These are phyloP conservation scores for Oscheius sp. DNA, from an alignment of 2,888 invertebrate species.

Conservation along the genomic window DNA sequence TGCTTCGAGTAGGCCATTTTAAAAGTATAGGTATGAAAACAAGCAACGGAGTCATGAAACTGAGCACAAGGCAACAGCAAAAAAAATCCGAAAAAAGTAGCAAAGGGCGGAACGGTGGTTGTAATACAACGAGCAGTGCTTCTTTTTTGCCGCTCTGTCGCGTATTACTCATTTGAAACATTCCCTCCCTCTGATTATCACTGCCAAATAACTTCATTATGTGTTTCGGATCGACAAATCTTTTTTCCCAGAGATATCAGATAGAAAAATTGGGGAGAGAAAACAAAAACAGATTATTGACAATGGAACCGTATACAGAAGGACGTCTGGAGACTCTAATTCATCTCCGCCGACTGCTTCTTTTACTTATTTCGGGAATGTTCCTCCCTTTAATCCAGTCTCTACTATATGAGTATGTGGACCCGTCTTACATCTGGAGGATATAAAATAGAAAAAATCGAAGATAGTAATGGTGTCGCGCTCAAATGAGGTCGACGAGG, in stretches of 20 bases:
- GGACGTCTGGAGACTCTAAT: neutral
- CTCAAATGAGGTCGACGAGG: constrained; percentile 15
- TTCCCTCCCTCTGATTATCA: neutral
- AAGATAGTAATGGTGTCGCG: constrained; percentile 18
- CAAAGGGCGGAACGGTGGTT: neutral
- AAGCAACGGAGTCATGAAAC: constrained; percentile 1
- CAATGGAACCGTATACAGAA: neutral
- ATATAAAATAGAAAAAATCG: neutral
- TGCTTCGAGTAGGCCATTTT: neutral
- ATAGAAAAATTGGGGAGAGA: neutral
- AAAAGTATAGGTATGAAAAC: neutral
- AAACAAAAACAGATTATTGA: neutral
- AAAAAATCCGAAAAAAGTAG: neutral
- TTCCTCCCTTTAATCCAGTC: too few species aligned
- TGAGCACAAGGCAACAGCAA: neutral
- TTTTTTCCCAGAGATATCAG: neutral
- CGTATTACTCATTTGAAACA: constrained; percentile 13
- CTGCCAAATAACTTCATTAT: neutral
- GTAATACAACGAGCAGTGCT: constrained; percentile 11
- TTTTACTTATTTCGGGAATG: too few species aligned
- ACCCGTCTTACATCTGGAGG: too few species aligned
- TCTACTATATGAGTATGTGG: too few species aligned
- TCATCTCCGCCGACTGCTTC: too few species aligned
- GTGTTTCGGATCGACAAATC: neutral
- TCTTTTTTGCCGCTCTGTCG: constrained; percentile 16